phyloP scores from a whole-genome alignment of 2,113 vertebrate genomes.

The Anoura caudifer region DNA sequence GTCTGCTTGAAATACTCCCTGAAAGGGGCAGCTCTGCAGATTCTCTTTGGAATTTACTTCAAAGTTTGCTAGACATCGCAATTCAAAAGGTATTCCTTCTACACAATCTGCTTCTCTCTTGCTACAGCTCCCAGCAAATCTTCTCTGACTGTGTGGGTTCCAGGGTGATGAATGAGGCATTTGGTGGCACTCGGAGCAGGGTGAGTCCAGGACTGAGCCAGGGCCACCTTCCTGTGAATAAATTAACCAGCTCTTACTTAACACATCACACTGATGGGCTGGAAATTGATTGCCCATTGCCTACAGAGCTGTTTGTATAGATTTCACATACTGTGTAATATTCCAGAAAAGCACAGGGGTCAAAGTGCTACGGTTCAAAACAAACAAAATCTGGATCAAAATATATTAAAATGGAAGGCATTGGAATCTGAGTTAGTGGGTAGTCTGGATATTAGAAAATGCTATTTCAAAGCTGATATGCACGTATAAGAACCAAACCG shows the following conservation, averaged over 20 bases:
- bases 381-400: not conserved
- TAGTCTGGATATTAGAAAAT: not conserved
- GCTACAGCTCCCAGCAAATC: not conserved
- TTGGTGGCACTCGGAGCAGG: not conserved
- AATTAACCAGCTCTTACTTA: not conserved
- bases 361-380: not conserved
- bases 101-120: not conserved
- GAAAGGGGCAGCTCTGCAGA: not conserved
- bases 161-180: accelerated
- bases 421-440: not conserved
- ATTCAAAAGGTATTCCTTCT: not conserved
- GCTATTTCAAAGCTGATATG: not conserved
- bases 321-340: not conserved
- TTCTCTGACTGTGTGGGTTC: not conserved
- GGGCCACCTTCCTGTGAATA: not conserved
- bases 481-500: not conserved
- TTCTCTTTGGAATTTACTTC: not conserved
- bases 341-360: not conserved
- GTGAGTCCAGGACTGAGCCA: not conserved
- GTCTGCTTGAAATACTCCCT: not conserved
- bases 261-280: not conserved
- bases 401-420: not conserved
- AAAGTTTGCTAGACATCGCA: not conserved
- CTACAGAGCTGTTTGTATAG: not conserved
- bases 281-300: not conserved